A percentile compares a stretch with the other conserved stretches of the same genome.
These are phyloP conservation scores for Squalus acanthias DNA, from an alignment of 2,797 vertebrate genomes.

Conservation along the genomic window DNA sequence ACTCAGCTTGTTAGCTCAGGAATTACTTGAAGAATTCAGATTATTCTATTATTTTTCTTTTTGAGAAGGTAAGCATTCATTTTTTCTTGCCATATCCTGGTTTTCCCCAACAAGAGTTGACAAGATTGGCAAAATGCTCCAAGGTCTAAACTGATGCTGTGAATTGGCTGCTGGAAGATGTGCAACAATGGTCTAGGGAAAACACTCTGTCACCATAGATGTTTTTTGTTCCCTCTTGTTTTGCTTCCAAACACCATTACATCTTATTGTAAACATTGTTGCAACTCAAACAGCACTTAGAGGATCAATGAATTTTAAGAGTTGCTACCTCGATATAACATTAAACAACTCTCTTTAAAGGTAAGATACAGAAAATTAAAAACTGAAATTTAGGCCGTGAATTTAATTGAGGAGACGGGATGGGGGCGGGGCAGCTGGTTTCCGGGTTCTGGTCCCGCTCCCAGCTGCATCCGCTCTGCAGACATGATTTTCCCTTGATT, in stretches of 20 bases:
- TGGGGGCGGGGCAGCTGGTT: no score
- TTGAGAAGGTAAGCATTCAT: neutral
- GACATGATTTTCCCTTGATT: no score
- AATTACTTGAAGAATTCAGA: neutral
- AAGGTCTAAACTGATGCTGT: neutral
- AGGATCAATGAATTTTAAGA: neutral
- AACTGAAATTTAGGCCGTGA: no score
- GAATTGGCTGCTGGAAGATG: neutral
- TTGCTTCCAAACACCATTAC: no score
- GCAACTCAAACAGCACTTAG: neutral
- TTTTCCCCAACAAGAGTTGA: neutral
- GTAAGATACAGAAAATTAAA: neutral
- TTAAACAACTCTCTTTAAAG: neutral
- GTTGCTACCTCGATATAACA: neutral
- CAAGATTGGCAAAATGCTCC: neutral
- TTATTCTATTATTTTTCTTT: conserved; percentile 50
- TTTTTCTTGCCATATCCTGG: conserved; percentile 42
- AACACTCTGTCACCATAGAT: neutral
- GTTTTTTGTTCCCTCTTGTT: neutral
- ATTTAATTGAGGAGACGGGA: no score
- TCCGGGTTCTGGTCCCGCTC: no score
- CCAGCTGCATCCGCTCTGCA: no score
- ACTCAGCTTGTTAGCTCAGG: neutral
- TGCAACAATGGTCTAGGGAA: neutral
- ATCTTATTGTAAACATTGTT: neutral